Evolutionary conservation across 2,888 invertebrate genomes (phyloP).

Genomic region (Leptinotarsa juncta): DNA sequence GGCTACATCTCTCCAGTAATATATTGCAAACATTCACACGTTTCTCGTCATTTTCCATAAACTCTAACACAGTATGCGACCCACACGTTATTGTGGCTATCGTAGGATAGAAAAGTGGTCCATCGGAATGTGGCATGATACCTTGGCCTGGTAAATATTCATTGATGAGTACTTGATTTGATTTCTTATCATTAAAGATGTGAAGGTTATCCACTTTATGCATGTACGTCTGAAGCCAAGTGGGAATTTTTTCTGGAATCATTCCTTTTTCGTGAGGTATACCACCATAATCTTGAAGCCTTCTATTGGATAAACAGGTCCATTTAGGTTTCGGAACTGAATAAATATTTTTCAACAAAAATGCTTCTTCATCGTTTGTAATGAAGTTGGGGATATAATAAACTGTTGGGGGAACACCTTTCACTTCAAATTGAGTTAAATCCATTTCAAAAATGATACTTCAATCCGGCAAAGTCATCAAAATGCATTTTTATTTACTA

Average conservation of each 20-base stretch:
- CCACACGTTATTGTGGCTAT: slow-evolving; percentile 94
- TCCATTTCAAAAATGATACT: slow-evolving; percentile 43
- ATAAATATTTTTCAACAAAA: slow-evolving; percentile 80
- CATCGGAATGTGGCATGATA: slow-evolving; percentile 97
- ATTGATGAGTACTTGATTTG: slow-evolving; percentile 95
- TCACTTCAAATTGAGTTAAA: slow-evolving; percentile 52
- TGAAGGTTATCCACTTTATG: slow-evolving; percentile 76
- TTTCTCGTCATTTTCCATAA: slow-evolving; percentile 71
- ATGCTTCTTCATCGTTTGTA: slow-evolving; percentile 76
- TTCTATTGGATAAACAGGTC: slow-evolving; percentile 90
- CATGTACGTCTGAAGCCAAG: slow-evolving; percentile 82
- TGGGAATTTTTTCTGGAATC: slow-evolving; percentile 89
- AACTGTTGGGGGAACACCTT: slow-evolving; percentile 72
- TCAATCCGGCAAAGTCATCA: neutral
- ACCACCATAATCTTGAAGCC: slow-evolving; percentile 98
- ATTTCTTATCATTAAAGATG: slow-evolving; percentile 77
- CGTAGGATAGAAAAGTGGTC: slow-evolving; percentile 91
- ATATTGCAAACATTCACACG: slow-evolving; percentile 74
- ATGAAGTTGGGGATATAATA: slow-evolving; percentile 92
- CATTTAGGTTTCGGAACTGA: slow-evolving; percentile 92
- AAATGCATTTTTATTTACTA: no score
- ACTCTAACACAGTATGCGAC: slow-evolving; percentile 90
- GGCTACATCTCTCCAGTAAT: slow-evolving; percentile 86
- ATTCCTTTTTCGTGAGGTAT: slow-evolving; percentile 93
- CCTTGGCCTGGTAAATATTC: slow-evolving; percentile 95